A percentile compares a stretch with the other conserved stretches of the same genome.
Conservation (phyloP, 2,113 vertebrate species). For the Eudorcas thomsonii region DNA sequence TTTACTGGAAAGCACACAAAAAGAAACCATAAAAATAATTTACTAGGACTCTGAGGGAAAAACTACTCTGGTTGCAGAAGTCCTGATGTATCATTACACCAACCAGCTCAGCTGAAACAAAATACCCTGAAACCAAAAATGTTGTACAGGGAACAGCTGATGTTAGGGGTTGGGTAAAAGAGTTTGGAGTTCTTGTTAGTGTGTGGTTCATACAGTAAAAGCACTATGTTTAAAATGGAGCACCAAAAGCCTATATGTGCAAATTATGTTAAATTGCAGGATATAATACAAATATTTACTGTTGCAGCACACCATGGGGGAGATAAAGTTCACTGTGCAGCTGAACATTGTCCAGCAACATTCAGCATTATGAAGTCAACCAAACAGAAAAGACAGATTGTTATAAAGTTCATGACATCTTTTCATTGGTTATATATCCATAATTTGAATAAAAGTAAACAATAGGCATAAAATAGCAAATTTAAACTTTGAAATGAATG, state of each 20-base stretch:
- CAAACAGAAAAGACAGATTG: not conserved
- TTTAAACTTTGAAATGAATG: slow-evolving; percentile 1
- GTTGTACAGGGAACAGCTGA: not conserved
- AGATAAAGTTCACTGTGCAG: not conserved
- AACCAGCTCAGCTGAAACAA: not conserved
- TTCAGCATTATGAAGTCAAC: not conserved
- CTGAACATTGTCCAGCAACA: not conserved
- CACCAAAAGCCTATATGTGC: not conserved
- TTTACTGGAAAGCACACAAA: not conserved
- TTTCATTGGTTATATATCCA: slow-evolving; percentile 60
- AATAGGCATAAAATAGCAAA: slow-evolving; percentile 57
- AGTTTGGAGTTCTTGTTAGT: not conserved
- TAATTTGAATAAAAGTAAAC: slow-evolving; percentile 53
- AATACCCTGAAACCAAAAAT: not conserved
- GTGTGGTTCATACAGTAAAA: not conserved
- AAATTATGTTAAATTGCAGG: not conserved
- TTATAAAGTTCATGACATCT: slow-evolving; percentile 50
- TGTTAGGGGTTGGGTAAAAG: not conserved
- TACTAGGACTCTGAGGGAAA: not conserved
- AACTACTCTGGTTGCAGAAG: not conserved
- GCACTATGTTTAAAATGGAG: not conserved
- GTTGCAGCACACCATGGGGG: not conserved
- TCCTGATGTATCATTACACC: not conserved
- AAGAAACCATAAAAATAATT: not conserved
- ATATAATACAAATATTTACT: not conserved